A percentile compares a stretch with the other conserved stretches of the same genome.
Evolutionary conservation across 2,113 vertebrate genomes (phyloP).

Genomic region (Tragelaphus scriptus): DNA sequence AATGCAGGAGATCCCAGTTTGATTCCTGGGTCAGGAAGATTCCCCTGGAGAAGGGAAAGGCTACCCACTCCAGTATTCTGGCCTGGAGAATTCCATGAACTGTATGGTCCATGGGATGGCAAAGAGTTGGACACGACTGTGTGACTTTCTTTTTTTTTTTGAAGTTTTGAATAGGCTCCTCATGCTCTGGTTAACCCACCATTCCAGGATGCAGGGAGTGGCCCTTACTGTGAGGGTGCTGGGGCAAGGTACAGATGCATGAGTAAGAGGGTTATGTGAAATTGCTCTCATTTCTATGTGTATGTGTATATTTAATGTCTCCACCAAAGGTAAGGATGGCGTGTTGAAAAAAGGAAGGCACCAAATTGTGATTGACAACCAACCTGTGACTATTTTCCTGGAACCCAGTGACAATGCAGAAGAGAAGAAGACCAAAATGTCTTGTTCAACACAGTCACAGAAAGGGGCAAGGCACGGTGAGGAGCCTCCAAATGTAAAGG

Average conservation of each 20-base stretch:
- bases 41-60: not conserved
- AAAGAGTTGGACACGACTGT: not conserved
- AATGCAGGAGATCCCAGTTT: not conserved
- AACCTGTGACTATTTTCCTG: constrained; percentile 31
- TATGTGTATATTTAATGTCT: constrained; percentile 28
- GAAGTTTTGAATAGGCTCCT: not conserved
- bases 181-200: not conserved
- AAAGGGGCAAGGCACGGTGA: not conserved
- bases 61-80: not conserved
- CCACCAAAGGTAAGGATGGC: constrained; percentile 53
- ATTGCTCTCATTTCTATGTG: not conserved
- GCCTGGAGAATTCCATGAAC: not conserved
- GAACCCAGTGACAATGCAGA: not conserved
- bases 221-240: not conserved
- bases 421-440: not conserved
- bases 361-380: fast-evolving
- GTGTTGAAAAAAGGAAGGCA: constrained; percentile 49
- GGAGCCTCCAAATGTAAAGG: not conserved
- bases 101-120: not conserved
- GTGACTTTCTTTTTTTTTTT: not conserved
- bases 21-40: not conserved
- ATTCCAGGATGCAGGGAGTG: not conserved
- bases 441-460: not conserved
- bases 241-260: not conserved
- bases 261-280: not conserved